Evolutionary conservation across 2,888 invertebrate genomes (phyloP).

Genomic region (Eremobia ochroleuca): DNA sequence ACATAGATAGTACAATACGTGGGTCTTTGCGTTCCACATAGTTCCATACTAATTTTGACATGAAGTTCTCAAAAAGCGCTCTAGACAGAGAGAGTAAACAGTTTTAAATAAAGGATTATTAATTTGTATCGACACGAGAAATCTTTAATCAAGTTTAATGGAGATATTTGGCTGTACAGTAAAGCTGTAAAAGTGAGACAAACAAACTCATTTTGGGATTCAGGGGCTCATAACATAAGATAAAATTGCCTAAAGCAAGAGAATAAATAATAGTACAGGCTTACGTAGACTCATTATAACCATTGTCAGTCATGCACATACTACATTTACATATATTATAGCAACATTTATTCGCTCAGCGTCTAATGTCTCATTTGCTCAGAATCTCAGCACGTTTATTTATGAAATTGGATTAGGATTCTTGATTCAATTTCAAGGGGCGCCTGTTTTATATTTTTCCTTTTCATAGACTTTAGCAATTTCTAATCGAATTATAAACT

Average conservation of each 20-base stretch:
- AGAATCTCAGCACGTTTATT: constrained; percentile 53
- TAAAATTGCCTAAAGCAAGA: constrained; percentile 19
- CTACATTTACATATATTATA: background rate
- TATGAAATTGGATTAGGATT: constrained; percentile 49
- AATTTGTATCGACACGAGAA: background rate
- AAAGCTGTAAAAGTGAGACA: constrained; percentile 14
- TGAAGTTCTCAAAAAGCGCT: no score
- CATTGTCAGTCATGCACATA: background rate
- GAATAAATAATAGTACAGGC: constrained; percentile 37
- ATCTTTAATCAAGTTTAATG: background rate
- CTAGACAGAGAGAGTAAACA: background rate
- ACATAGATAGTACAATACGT: background rate
- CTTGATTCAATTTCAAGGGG: constrained; percentile 46
- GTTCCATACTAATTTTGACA: background rate
- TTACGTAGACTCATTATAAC: constrained; percentile 1
- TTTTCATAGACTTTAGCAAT: constrained; percentile 25
- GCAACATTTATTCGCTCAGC: constrained; percentile 33
- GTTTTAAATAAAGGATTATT: background rate
- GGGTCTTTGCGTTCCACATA: background rate
- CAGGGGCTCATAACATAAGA: constrained; percentile 29
- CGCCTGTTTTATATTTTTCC: constrained; percentile 43
- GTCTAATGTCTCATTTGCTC: constrained; percentile 49
- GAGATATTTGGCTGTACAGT: constrained; percentile 1
- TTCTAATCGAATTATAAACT: constrained; percentile 4
- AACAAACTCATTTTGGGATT: constrained; percentile 39